A percentile compares a stretch with the other conserved stretches of the same genome.
These are phyloP conservation scores for Myotis yumanensis DNA, from an alignment of 2,113 vertebrate genomes.

Conservation along the genomic window DNA sequence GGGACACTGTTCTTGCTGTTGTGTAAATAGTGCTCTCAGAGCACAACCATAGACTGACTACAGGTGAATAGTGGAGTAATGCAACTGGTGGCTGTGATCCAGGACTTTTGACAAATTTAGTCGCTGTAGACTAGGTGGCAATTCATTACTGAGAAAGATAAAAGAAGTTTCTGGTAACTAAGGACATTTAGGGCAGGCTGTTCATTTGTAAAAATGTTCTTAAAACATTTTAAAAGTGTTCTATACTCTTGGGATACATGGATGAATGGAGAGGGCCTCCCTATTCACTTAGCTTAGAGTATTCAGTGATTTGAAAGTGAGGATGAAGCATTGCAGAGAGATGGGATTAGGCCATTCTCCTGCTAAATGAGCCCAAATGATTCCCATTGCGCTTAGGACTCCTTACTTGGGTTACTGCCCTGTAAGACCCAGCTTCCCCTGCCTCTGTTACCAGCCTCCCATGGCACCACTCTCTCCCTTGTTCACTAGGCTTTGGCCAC, in stretches of 20 bases:
- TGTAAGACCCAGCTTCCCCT: too few species aligned
- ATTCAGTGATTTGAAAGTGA: slow-evolving; percentile 18
- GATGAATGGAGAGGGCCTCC: slow-evolving; percentile 32
- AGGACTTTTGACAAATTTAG: not conserved
- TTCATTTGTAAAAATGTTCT: slow-evolving; percentile 62
- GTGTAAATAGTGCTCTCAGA: not conserved
- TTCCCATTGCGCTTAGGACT: not conserved
- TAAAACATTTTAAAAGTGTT: slow-evolving; percentile 49
- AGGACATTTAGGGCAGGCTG: slow-evolving; percentile 34
- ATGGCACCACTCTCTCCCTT: not conserved
- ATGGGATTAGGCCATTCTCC: not conserved
- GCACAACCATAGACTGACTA: not conserved
- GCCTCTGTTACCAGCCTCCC: not conserved
- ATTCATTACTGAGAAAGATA: slow-evolving; percentile 38
- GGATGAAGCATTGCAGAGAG: not conserved
- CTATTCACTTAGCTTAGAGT: slow-evolving; percentile 30
- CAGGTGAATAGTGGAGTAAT: not conserved
- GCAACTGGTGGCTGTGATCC: not conserved
- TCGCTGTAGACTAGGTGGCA: slow-evolving; percentile 40
- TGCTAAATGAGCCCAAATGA: not conserved
- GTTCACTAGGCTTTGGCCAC: not conserved
- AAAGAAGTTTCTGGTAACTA: slow-evolving; percentile 53
- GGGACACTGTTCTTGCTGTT: not conserved
- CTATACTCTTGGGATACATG: not conserved
- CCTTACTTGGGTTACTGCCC: not conserved